Percentiles rank a stretch among this genome's conserved stretches.
phyloP scores from a whole-genome alignment of 2,797 vertebrate species.

The Sebastes reedi region DNA sequence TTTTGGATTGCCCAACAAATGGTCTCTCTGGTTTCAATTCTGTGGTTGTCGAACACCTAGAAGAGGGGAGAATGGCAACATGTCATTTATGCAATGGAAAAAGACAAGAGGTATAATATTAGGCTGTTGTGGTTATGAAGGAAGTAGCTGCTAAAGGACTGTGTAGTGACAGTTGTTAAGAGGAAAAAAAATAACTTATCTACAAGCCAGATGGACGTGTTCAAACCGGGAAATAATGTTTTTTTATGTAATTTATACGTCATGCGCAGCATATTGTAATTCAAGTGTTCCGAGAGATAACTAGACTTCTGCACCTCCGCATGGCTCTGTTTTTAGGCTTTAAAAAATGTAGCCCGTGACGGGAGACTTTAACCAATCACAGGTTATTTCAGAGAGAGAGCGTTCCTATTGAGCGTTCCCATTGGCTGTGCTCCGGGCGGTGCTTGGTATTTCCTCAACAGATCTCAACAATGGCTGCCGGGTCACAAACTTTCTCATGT shows the following conservation, averaged over 20 bases:
- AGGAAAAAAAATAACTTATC: not conserved
- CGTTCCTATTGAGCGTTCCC: not conserved
- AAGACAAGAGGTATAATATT: not conserved
- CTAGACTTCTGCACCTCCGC: not conserved
- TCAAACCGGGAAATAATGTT: not conserved
- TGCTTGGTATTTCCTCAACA: not conserved
- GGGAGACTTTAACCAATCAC: not conserved
- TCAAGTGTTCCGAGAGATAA: too few relatives aligned
- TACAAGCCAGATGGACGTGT: not conserved
- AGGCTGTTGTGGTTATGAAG: not conserved
- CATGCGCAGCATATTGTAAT: too few relatives aligned
- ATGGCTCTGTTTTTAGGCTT: not conserved
- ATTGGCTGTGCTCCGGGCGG: not conserved
- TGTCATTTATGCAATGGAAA: not conserved
- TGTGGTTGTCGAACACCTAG: not conserved
- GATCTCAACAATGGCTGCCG: not conserved
- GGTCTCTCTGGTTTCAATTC: not conserved
- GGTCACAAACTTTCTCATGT: not conserved
- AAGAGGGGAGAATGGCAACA: not conserved
- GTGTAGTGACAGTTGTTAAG: not conserved
- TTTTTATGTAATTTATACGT: not conserved
- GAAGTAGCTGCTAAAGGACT: not conserved
- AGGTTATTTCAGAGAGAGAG: not conserved
- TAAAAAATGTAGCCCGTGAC: not conserved
- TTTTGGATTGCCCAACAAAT: slow-evolving; percentile 5